Percentiles rank a stretch among this genome's conserved stretches.
Evolutionary conservation across 1,140 invertebrate species (phyloP).

Genomic region (Anthonomus grandis): DNA sequence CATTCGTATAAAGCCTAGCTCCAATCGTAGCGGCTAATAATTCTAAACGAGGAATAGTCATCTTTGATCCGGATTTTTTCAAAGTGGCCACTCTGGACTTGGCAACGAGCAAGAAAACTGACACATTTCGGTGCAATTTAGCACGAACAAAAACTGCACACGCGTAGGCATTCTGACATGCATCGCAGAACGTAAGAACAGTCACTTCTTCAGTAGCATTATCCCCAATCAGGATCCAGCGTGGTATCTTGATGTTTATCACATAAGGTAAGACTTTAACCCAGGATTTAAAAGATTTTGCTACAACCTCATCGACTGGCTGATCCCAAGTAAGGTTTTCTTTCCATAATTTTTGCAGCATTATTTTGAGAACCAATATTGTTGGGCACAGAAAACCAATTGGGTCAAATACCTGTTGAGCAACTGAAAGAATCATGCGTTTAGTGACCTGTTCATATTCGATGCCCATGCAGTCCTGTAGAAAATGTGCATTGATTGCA

Average conservation of each 20-base stretch:
- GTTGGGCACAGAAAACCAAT: conserved; percentile 41
- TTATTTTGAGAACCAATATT: conserved; percentile 34
- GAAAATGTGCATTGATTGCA: not conserved
- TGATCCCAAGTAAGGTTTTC: conserved; percentile 35
- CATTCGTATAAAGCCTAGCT: not conserved
- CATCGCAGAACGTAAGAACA: not conserved
- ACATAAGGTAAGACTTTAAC: too few relatives aligned
- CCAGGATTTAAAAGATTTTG: too few relatives aligned
- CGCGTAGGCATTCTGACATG: not conserved
- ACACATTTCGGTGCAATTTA: too few relatives aligned
- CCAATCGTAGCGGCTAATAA: conserved; percentile 4
- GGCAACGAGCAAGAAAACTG: not conserved
- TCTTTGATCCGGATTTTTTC: not conserved
- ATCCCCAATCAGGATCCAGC: too few relatives aligned
- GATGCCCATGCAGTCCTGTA: not conserved
- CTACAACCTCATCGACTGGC: conserved; percentile 9
- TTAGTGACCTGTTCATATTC: conserved; percentile 11
- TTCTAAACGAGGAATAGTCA: too few relatives aligned
- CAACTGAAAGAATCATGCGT: conserved; percentile 30
- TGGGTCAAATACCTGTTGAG: conserved; percentile 42
- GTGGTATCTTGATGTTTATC: too few relatives aligned
- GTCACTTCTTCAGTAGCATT: not conserved
- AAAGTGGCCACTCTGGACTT: conserved; percentile 12
- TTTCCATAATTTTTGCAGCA: conserved; percentile 38
- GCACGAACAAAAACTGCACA: not conserved